These are phyloP conservation scores for Hyposoter didymator DNA, from an alignment of 2,888 invertebrate genomes.

Conservation along the genomic window DNA sequence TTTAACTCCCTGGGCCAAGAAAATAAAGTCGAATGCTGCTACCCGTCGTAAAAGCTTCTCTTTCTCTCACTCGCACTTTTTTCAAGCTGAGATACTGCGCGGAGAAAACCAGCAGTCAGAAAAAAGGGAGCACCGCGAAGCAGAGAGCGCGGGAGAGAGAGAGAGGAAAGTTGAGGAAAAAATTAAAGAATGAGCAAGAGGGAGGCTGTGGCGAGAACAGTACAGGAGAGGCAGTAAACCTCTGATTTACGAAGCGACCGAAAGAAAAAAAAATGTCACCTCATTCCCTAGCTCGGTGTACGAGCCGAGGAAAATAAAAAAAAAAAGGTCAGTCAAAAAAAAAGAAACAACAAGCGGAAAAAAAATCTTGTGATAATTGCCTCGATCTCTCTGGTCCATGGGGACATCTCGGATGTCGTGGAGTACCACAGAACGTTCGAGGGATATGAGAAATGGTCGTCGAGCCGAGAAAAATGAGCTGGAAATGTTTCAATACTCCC, in stretches of 20 bases:
- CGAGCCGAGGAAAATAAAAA: background rate
- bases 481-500: background rate
- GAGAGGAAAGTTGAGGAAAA: conserved; percentile 40
- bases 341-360: background rate
- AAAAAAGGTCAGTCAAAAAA: conserved; percentile 21
- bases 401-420: background rate
- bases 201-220: conserved; percentile 44
- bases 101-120: conserved; percentile 52
- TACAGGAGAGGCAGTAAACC: conserved; percentile 65
- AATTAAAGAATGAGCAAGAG: conserved; percentile 28
- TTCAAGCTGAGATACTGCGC: conserved; percentile 2
- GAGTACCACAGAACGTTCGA: background rate
- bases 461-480: conserved; percentile 4
- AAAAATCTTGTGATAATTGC: conserved; percentile 46
- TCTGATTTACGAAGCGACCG: conserved; percentile 72
- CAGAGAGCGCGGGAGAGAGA: conserved; percentile 12
- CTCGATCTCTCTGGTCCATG: conserved; percentile 11
- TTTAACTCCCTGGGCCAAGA: conserved; percentile 69
- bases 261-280: conserved; percentile 65
- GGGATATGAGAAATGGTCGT: conserved; percentile 38
- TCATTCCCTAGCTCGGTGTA: conserved; percentile 6
- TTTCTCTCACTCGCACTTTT: conserved; percentile 9
- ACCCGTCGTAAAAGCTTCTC: conserved; percentile 67
- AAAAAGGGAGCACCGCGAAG: conserved; percentile 31
- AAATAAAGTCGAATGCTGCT: conserved; percentile 68